A percentile compares a stretch with the other conserved stretches of the same genome.
These are phyloP conservation scores for Clarias pachynema DNA, from an alignment of 2,797 vertebrate species.

Conservation along the genomic window DNA sequence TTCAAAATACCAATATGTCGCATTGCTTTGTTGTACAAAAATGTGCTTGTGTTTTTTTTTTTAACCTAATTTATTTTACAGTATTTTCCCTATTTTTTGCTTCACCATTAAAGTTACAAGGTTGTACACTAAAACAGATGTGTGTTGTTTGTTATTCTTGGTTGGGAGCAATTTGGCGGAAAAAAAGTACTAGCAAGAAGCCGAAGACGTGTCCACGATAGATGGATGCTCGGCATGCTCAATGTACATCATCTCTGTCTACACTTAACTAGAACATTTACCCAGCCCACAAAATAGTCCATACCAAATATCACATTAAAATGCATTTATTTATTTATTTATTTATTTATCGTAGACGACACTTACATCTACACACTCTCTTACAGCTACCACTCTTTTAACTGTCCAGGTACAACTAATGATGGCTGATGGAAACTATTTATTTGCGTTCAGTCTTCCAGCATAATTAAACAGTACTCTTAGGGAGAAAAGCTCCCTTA, in stretches of 20 bases:
- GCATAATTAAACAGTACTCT: background rate
- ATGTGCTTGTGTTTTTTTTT: constrained; percentile 81
- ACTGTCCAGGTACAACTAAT: background rate
- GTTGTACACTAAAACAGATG: constrained; percentile 69
- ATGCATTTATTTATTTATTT: background rate
- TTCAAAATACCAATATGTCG: constrained; percentile 71
- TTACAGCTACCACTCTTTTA: background rate
- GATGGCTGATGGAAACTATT: background rate
- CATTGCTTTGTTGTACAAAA: constrained; percentile 83
- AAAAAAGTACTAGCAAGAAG: background rate
- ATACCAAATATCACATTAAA: constrained; percentile 19
- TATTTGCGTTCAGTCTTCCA: background rate
- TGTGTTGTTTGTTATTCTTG: constrained; percentile 42
- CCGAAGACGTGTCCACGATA: constrained; percentile 3
- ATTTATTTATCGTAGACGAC: background rate
- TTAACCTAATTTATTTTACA: constrained; percentile 91
- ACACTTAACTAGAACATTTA: background rate
- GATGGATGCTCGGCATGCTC: background rate
- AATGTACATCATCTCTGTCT: background rate
- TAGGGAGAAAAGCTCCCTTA: background rate
- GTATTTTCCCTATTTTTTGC: constrained; percentile 75
- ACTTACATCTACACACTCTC: background rate
- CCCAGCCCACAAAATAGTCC: background rate
- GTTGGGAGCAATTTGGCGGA: constrained; percentile 8
- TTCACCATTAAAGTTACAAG: constrained; percentile 82